Base-by-base conservation (phyloP, 2,888 invertebrate genomes). In the Galerucella pusilla region DNA sequence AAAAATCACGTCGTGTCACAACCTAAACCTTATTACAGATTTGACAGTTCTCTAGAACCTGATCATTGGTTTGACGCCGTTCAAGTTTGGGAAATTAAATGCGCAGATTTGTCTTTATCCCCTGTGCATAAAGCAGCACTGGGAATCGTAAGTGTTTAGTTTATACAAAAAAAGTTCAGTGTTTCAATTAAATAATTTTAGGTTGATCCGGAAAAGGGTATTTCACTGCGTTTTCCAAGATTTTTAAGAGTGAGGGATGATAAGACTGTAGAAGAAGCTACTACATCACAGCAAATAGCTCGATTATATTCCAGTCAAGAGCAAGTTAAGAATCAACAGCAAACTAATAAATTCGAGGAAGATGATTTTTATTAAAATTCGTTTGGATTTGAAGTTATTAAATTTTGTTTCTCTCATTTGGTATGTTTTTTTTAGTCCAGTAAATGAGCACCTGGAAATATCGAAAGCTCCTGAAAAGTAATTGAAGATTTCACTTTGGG, bases 101-200 rank as follows among this genome's bases (percentile, higher is more conserved):
- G 97, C 87, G 99, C 99, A 0, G 99, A 99, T 90, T 91, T 99
- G 74, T 98, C 98, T 7, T 91, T 99, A 66, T 99, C 98, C 49
- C 98, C 99, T 16, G 93, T 94, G 68, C 97, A 99, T 88, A 91
- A 91, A 85, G 99, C 99, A 67, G 99, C 94, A 0, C 87, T 92
- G 64, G 96, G 96, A 68, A 92, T 96, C 84, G 95, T 94, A 86
- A 89, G 91, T 87, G 71, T 73, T 80, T 71, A 3, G 6, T 20
- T 63, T 46, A 2, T 16, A 63, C 6, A 7, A 1, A 42, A 42
- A 9, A 42, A 42, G 35, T 20, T 61, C 16, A 45, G 16, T 28
- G 25, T 64, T 2, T 64, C 16, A 14, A 52, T 20, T 14, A 28
- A 49, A 35, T 11, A 25, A 35, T 64, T 71, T 54, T 78, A 93